Evolutionary conservation across 2,797 vertebrate genomes (phyloP).

Genomic region (Erpetoichthys calabaricus): DNA sequence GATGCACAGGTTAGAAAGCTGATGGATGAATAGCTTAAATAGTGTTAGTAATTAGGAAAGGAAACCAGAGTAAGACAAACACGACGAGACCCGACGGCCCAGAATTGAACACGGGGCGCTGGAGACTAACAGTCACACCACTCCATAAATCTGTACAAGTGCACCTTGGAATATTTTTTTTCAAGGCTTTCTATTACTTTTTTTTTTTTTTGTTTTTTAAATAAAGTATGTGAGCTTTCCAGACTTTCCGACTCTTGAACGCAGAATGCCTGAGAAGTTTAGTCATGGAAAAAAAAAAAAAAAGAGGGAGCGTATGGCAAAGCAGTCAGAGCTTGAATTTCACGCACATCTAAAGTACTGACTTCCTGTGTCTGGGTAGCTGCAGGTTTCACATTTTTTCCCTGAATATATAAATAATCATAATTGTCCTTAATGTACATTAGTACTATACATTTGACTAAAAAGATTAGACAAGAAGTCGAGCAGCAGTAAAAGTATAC

Average conservation of each 20-base stretch:
- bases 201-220: too few relatives aligned
- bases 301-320: constrained; percentile 1
- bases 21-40: too few relatives aligned
- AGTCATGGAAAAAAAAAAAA: neutral
- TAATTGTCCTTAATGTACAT: constrained; percentile 2
- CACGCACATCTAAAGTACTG: neutral
- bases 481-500: neutral
- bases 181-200: too few relatives aligned
- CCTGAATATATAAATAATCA: neutral
- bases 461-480: constrained; percentile 4
- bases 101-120: too few relatives aligned
- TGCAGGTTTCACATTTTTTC: neutral
- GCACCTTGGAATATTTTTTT: too few relatives aligned
- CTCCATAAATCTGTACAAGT: too few relatives aligned
- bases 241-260: neutral
- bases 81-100: too few relatives aligned
- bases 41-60: too few relatives aligned
- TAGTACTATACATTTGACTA: neutral
- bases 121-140: too few relatives aligned
- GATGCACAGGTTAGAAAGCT: too few relatives aligned
- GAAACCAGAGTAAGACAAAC: too few relatives aligned
- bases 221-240: too few relatives aligned
- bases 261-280: neutral
- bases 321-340: neutral
- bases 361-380: constrained; percentile 4